These are phyloP conservation scores for Progne subis DNA, from an alignment of 2,113 vertebrate species.

Conservation along the genomic window DNA sequence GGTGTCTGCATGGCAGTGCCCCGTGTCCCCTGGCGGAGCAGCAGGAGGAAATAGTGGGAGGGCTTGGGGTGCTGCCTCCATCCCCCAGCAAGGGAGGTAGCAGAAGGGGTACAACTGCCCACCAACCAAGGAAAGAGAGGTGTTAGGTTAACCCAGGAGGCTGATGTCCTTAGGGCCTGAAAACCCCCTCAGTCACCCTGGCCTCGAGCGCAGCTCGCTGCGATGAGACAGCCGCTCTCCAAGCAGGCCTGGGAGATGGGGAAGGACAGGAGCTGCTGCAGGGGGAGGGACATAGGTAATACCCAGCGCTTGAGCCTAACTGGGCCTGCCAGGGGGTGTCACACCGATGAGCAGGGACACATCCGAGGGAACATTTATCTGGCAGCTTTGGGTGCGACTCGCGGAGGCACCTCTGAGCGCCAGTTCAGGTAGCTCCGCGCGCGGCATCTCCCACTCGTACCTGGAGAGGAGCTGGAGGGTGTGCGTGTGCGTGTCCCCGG, in stretches of 20 bases:
- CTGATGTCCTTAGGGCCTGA: neutral
- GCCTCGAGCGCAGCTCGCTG: accelerated
- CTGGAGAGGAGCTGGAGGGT: neutral
- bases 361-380: neutral
- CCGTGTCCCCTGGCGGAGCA: accelerated
- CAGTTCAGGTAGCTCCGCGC: neutral
- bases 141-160: neutral
- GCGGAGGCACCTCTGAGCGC: neutral
- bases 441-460: accelerated
- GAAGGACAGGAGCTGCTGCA: neutral
- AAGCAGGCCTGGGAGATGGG: too few relatives aligned
- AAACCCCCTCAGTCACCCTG: accelerated
- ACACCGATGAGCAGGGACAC: neutral
- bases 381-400: neutral
- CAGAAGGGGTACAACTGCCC: neutral
- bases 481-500: neutral
- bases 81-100: neutral
- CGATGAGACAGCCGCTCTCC: accelerated
- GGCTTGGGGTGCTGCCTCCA: neutral
- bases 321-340: neutral
- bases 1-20: neutral
- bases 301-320: conserved; percentile 2
- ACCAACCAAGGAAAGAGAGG: neutral
- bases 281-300: neutral
- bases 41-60: neutral